Evolutionary conservation across 2,888 invertebrate species (phyloP).

Genomic region (Agonopterix heracliana): DNA sequence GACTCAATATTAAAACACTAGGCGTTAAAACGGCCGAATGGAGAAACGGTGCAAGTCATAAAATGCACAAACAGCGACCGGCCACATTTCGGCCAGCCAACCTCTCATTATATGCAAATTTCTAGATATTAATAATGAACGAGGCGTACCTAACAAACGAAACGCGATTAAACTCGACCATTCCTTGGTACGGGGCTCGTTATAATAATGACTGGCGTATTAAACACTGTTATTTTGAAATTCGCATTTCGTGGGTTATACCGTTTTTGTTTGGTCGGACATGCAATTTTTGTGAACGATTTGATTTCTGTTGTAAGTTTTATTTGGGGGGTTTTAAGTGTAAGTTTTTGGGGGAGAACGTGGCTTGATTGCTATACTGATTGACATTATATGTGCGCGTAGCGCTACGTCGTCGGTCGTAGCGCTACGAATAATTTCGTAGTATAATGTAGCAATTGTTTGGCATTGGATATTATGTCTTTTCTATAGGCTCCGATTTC

Average conservation of each 20-base stretch:
- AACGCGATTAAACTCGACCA: conserved; percentile 29
- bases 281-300: conserved; percentile 38
- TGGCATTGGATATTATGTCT: too few relatives aligned
- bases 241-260: conserved; percentile 41
- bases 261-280: conserved; percentile 30
- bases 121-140: conserved; percentile 44
- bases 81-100: conserved; percentile 31
- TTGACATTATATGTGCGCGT: too few relatives aligned
- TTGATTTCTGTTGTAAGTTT: neutral
- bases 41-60: conserved; percentile 17
- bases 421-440: too few relatives aligned
- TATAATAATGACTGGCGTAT: conserved; percentile 41
- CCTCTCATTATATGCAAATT: conserved; percentile 51
- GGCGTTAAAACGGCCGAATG: conserved; percentile 15
- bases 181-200: conserved; percentile 29
- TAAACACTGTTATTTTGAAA: conserved; percentile 50
- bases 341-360: too few relatives aligned
- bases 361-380: too few relatives aligned
- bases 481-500: too few relatives aligned
- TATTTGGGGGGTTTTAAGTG: neutral
- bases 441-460: too few relatives aligned
- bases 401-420: too few relatives aligned
- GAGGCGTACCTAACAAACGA: conserved; percentile 32
- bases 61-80: conserved; percentile 27
- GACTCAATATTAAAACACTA: neutral